phyloP scores from a whole-genome alignment of 2,888 invertebrate species.

The Leptinotarsa juncta region DNA sequence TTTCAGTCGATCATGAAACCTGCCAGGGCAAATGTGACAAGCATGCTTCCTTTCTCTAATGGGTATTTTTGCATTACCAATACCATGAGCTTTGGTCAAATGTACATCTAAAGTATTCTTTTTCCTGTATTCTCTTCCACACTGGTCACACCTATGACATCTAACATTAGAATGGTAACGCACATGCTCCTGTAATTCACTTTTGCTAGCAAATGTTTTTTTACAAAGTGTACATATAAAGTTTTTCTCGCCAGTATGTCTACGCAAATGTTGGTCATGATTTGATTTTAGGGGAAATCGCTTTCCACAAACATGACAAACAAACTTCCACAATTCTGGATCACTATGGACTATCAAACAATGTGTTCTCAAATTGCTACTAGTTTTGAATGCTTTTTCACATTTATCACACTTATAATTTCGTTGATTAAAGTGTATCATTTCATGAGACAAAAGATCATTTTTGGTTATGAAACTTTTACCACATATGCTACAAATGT shows the following conservation, averaged over 20 bases:
- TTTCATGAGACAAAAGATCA: constrained; percentile 56
- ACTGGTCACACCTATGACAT: constrained; percentile 65
- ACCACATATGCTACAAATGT: constrained; percentile 57
- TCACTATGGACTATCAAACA: constrained; percentile 57
- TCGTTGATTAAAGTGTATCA: constrained; percentile 54
- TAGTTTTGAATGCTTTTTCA: constrained; percentile 57
- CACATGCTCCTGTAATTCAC: constrained; percentile 53
- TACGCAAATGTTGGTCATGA: constrained; percentile 52
- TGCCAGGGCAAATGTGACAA: constrained; percentile 61
- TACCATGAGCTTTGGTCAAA: constrained; percentile 66
- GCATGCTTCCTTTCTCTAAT: constrained; percentile 60
- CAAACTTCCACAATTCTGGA: constrained; percentile 55
- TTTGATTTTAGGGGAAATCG: constrained; percentile 56
- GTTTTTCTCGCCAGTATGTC: constrained; percentile 54
- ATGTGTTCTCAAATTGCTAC: constrained; percentile 55
- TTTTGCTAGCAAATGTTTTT: constrained; percentile 52
- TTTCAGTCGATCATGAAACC: constrained; percentile 56
- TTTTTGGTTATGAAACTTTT: constrained; percentile 63
- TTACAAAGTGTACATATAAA: constrained; percentile 54
- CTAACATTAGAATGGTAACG: constrained; percentile 53
- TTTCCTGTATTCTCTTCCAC: constrained; percentile 68
- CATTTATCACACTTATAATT: constrained; percentile 57
- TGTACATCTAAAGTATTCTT: constrained; percentile 64
- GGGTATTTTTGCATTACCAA: constrained; percentile 60
- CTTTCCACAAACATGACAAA: constrained; percentile 52